These are phyloP conservation scores for Pyrochroa serraticornis DNA, from an alignment of 2,888 invertebrate genomes.

Conservation along the genomic window DNA sequence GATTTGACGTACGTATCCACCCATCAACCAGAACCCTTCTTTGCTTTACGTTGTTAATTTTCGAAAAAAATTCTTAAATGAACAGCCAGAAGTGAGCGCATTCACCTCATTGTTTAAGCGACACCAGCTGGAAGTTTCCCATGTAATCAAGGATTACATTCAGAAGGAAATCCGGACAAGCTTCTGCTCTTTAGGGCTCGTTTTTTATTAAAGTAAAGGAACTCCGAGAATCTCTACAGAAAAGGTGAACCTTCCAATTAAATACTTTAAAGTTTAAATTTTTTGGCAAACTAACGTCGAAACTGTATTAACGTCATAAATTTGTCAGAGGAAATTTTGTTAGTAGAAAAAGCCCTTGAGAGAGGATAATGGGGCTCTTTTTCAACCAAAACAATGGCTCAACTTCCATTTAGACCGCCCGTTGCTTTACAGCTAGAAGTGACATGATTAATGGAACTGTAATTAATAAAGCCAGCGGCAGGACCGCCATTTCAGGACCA, in stretches of 20 bases:
- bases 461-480: constrained; percentile 4
- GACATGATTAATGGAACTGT: constrained; percentile 4
- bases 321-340: too few species aligned
- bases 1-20: neutral
- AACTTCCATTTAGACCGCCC: constrained; percentile 3
- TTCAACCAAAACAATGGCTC: neutral
- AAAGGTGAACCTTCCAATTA: too few species aligned
- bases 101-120: constrained; percentile 13
- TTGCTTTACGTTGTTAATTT: neutral
- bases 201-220: constrained; percentile 26
- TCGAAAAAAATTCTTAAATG: constrained; percentile 1
- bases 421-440: neutral
- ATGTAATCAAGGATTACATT: constrained; percentile 49
- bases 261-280: too few species aligned
- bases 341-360: too few species aligned
- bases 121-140: constrained; percentile 37
- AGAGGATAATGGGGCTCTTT: too few species aligned
- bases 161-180: constrained; percentile 40
- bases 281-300: too few species aligned
- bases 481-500: neutral
- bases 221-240: too few species aligned
- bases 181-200: constrained; percentile 42
- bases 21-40: neutral
- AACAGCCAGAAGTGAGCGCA: neutral
- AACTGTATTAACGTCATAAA: too few species aligned